These are phyloP conservation scores for Uropsilus gracilis DNA, from an alignment of 2,113 vertebrate genomes.

Conservation along the genomic window DNA sequence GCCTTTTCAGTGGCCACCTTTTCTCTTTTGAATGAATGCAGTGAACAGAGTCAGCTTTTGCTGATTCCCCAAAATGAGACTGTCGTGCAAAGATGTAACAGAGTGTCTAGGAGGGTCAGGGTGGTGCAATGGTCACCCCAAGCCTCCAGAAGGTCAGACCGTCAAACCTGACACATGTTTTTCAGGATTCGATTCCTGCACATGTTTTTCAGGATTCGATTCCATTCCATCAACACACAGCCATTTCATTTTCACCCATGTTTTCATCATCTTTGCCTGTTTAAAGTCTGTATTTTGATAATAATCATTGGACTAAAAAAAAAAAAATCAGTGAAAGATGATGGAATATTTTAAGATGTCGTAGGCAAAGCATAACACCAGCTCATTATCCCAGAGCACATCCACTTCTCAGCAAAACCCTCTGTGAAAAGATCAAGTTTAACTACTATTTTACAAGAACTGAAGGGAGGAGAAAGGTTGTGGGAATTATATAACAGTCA, in stretches of 20 bases:
- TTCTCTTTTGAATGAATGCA: neutral
- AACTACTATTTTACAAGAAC: slow-evolving; percentile 14
- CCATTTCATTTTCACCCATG: neutral
- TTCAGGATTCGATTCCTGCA: neutral
- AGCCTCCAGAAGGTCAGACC: neutral
- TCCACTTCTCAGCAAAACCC: slow-evolving; percentile 3
- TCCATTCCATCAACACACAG: neutral
- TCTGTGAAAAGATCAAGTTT: neutral
- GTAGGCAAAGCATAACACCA: neutral
- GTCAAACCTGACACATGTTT: neutral
- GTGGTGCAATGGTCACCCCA: neutral
- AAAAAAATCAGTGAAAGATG: neutral
- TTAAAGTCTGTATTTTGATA: neutral
- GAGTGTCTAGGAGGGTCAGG: neutral
- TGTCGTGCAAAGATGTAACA: neutral
- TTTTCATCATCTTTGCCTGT: neutral
- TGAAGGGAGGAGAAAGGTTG: neutral
- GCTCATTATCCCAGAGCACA: neutral
- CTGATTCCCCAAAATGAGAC: neutral
- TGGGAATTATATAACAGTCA: neutral
- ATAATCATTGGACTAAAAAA: neutral
- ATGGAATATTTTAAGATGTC: neutral
- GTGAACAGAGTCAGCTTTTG: neutral
- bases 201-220: neutral
- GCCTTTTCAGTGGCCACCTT: neutral